Conservation (phyloP, 2,113 vertebrate species). For the Rhinogobius similis region DNA sequence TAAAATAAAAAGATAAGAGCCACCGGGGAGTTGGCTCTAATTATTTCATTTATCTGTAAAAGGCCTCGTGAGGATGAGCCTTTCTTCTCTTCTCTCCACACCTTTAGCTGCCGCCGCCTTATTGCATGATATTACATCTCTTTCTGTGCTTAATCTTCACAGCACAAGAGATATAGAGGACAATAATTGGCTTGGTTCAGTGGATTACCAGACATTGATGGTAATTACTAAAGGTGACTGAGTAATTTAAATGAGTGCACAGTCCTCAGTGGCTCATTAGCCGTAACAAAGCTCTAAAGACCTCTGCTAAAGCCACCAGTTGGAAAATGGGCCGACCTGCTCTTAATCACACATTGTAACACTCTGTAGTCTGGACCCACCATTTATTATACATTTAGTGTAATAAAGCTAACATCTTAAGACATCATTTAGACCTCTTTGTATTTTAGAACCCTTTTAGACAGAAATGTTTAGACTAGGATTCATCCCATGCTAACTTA, state of each 20-base stretch:
- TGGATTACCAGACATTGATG: constrained; percentile 33
- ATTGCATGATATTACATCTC: constrained; percentile 47
- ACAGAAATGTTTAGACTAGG: not conserved
- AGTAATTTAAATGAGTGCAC: constrained; percentile 41
- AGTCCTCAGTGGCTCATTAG: constrained; percentile 51
- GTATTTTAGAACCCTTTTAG: not conserved
- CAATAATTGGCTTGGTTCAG: constrained; percentile 23
- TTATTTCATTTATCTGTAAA: constrained; percentile 83
- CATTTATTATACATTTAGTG: constrained; percentile 13
- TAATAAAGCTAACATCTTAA: not conserved
- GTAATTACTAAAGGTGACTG: constrained; percentile 53
- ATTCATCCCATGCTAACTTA: not conserved
- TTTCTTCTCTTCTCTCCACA: constrained; percentile 55
- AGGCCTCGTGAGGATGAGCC: constrained; percentile 72
- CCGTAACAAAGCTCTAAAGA: constrained; percentile 26
- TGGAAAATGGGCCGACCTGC: constrained; percentile 14
- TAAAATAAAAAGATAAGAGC: constrained; percentile 71
- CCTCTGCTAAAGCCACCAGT: constrained; percentile 33
- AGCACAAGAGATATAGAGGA: constrained; percentile 15
- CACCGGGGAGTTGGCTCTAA: constrained; percentile 77
- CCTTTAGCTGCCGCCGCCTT: constrained; percentile 48
- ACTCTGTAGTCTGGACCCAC: constrained; percentile 4
- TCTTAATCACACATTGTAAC: constrained; percentile 36
- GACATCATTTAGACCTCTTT: not conserved
- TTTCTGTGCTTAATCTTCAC: constrained; percentile 22